phyloP scores from a whole-genome alignment of 2,113 vertebrate species.

The Apaloderma vittatum region DNA sequence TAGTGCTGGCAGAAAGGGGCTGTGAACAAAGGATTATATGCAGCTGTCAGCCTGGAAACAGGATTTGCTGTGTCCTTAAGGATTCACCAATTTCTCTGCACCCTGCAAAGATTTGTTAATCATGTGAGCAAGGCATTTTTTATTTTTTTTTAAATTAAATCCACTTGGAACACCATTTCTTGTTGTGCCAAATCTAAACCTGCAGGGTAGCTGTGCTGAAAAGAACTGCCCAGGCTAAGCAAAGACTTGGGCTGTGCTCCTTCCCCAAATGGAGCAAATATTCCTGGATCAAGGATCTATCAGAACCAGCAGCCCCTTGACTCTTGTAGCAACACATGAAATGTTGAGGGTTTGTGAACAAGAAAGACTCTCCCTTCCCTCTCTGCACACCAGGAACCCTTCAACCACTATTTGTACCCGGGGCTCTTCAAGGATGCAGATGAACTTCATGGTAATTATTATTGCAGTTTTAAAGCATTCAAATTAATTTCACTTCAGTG shows the following conservation, averaged over 20 bases:
- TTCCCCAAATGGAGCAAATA: neutral
- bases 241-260: neutral
- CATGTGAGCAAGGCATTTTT: neutral
- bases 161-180: neutral
- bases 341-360: neutral
- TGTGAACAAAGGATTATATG: neutral
- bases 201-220: neutral
- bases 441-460: neutral
- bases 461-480: neutral
- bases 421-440: neutral
- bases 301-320: neutral
- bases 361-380: neutral
- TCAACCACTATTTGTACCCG: neutral
- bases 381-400: neutral
- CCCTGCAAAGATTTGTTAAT: constrained; percentile 2
- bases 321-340: neutral
- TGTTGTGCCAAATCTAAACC: neutral
- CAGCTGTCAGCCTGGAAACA: constrained; percentile 33
- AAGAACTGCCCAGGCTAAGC: neutral
- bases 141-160: neutral
- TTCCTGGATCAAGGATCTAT: neutral
- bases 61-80: neutral
- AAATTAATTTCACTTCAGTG: neutral
- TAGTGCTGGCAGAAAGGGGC: neutral
- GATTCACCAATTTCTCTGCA: neutral